phyloP scores from a whole-genome alignment of 2,113 vertebrate genomes.

The Ceuthmochares aereus region DNA sequence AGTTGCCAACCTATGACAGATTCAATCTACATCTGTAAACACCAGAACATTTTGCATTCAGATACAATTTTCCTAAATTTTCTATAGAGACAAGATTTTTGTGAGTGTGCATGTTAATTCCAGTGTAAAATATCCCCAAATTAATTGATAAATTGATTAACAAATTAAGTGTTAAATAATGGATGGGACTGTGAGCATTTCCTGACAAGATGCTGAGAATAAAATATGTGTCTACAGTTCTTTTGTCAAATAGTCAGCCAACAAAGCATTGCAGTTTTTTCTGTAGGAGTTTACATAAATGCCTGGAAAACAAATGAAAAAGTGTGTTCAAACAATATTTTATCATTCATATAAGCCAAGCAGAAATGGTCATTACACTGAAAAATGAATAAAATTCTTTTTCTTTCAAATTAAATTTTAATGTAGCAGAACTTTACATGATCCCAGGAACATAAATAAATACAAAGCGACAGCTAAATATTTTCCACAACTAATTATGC shows the following conservation, averaged over 20 bases:
- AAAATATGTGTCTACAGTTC: conserved; percentile 76
- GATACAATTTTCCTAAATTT: conserved; percentile 73
- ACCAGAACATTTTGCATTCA: conserved; percentile 62
- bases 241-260: conserved; percentile 73
- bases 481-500: conserved; percentile 78
- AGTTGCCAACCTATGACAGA: conserved; percentile 72
- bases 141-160: conserved; percentile 79
- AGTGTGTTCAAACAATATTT: conserved; percentile 75
- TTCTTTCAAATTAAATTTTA: conserved; percentile 82
- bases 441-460: conserved; percentile 79
- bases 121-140: conserved; percentile 64
- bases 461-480: conserved; percentile 74
- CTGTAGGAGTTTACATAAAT: conserved; percentile 73
- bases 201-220: conserved; percentile 69
- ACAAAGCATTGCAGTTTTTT: conserved; percentile 72
- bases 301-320: conserved; percentile 73
- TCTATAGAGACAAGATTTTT: conserved; percentile 51
- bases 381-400: conserved; percentile 79
- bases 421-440: conserved; percentile 82
- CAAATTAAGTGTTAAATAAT: conserved; percentile 81
- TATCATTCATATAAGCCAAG: conserved; percentile 76
- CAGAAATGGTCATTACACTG: conserved; percentile 76
- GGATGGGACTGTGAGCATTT: conserved; percentile 52
- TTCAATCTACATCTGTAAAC: conserved; percentile 77
- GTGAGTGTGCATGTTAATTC: conserved; percentile 32